These are phyloP conservation scores for Cebus imitator DNA, from an alignment of 2,113 vertebrate species.

Conservation along the genomic window DNA sequence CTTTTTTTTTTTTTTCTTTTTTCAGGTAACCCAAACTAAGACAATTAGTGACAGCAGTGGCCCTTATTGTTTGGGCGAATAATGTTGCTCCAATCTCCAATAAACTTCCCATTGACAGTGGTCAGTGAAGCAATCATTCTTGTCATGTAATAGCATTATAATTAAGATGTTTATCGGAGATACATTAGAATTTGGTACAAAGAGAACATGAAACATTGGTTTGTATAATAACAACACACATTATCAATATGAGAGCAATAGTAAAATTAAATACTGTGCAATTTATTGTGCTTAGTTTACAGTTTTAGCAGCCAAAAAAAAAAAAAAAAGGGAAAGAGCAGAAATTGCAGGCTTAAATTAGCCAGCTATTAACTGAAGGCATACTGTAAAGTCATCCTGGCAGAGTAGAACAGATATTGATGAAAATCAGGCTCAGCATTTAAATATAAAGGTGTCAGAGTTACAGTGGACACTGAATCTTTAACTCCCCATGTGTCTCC, in stretches of 20 bases:
- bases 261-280: background rate
- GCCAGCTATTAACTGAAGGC: background rate
- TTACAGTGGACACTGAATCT: background rate
- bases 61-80: background rate
- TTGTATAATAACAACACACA: background rate
- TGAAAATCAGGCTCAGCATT: background rate
- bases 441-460: background rate
- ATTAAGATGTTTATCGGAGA: background rate
- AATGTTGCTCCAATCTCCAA: background rate
- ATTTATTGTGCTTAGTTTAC: background rate
- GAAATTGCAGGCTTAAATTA: background rate
- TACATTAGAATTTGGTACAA: background rate
- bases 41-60: background rate
- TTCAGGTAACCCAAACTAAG: background rate
- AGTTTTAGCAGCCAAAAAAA: background rate
- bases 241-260: background rate
- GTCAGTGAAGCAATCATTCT: background rate
- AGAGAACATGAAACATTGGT: background rate
- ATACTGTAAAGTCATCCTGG: background rate
- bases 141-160: background rate
- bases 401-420: background rate
- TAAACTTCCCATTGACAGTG: background rate
- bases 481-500: fast-evolving
- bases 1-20: background rate
- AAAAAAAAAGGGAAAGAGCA: too few species aligned